Evolutionary conservation across 2,797 vertebrate species (phyloP).

Genomic region (Okamejei kenojei): DNA sequence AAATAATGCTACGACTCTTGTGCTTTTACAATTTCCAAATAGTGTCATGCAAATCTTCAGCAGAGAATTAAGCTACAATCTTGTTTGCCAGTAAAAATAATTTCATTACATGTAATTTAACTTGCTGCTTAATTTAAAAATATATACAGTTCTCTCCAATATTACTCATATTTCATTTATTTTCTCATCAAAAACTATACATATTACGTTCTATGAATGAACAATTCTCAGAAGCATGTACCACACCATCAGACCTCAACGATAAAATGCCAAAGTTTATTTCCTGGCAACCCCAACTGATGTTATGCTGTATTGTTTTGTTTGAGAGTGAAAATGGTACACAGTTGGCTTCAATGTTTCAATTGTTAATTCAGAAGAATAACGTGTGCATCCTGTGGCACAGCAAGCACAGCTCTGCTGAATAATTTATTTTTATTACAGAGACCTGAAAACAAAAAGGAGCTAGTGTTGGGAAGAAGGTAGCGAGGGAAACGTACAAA

Average conservation of each 20-base stretch:
- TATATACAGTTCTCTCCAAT: background rate
- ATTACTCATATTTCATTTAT: too few species aligned
- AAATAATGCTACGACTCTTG: background rate
- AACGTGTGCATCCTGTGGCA: background rate
- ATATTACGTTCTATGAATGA: background rate
- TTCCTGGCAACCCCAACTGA: background rate
- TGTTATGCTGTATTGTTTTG: background rate
- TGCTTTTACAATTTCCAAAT: background rate
- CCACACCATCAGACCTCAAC: background rate
- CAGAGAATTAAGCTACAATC: background rate
- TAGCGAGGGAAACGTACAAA: background rate
- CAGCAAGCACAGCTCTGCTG: background rate
- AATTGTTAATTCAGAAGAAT: slow-evolving; percentile 30
- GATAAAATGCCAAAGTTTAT: background rate
- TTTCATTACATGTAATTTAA: background rate
- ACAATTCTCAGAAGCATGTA: background rate
- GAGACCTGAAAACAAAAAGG: background rate
- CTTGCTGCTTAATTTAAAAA: background rate
- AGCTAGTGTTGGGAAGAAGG: background rate
- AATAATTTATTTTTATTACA: background rate
- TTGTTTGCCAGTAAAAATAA: background rate
- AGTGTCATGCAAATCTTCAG: background rate
- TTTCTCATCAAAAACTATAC: background rate
- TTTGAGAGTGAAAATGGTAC: background rate
- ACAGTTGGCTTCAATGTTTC: background rate